Base-by-base conservation (phyloP, 2,797 vertebrate species). In the Anomalospiza imberbis region DNA sequence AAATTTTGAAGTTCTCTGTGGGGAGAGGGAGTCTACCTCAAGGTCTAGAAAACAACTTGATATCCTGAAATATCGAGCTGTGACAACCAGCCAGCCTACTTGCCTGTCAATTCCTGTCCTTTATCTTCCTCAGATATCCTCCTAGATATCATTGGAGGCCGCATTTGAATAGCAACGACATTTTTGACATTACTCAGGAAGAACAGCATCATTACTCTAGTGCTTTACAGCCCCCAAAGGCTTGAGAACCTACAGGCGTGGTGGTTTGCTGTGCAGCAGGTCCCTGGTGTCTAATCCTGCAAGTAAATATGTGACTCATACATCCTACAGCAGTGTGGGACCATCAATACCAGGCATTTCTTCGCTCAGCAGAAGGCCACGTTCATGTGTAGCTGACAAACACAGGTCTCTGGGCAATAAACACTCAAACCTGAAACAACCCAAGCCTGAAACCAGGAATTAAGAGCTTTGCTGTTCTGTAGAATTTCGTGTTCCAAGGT, bases 241-340 rank as follows among this genome's bases (percentile, higher is more conserved):
- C 78, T 88, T 87, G 47, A 75, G 76, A 88, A 73, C 32, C 21
- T 24, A 25, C 65, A 78, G 79, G 29, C 31, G 0, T n/a, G n/a
- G 74, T 67, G 85, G 73, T 85, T 95, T 82, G 89, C 91, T 29
- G 53, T 67, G 76, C 80, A 71, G 12, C 60, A 79, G 60, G 63
- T 91, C 89, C 71, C 94, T 54, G 17, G 38, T 71, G 95, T 48
- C 68, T 85, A 92, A 93, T 96, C 93, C 89, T 62, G 63, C 82
- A 78, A 89, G 89, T 94, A 97, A 97, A 95, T 94, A 90, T 7
- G 72, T 97, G 97, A 97, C 95, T 97, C 97, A 97, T 57, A 82
- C 38, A 14, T 92, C 72, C 93, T 88, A 65, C 91, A 84, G 48
- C 85, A 93, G 84, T 40, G 72, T 85, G 85, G 77, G 76, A 68